A percentile compares a stretch with the other conserved stretches of the same genome.
Evolutionary conservation across 2,888 invertebrate species (phyloP).

Genomic region (Mythimna impura): DNA sequence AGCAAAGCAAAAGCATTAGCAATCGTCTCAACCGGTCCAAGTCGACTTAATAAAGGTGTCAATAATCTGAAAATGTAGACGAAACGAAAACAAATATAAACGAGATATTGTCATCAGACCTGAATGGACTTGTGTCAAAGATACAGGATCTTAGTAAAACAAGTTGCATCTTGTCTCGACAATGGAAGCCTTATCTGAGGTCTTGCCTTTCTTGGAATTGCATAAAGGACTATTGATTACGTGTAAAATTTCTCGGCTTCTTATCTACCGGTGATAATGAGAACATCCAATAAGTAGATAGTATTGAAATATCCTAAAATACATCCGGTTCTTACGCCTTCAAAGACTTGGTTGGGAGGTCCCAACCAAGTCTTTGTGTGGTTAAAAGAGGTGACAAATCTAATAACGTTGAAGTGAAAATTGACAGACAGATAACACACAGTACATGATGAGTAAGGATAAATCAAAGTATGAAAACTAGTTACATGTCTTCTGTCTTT

Average conservation of each 20-base stretch:
- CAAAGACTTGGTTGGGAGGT: slow-evolving; percentile 18
- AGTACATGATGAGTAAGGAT: background rate
- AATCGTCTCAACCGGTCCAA: slow-evolving; percentile 4
- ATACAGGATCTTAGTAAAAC: slow-evolving; percentile 49
- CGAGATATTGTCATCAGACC: slow-evolving; percentile 32
- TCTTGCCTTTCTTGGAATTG: slow-evolving; percentile 59
- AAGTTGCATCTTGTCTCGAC: slow-evolving; percentile 55
- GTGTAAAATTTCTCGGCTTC: slow-evolving; percentile 72
- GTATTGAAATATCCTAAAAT: slow-evolving; percentile 38
- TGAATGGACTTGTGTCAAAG: slow-evolving; percentile 40
- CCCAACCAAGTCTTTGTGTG: background rate
- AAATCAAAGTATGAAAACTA: background rate
- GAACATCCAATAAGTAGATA: slow-evolving; percentile 36
- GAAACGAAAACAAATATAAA: slow-evolving; percentile 34
- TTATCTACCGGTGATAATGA: slow-evolving; percentile 64
- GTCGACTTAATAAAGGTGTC: slow-evolving; percentile 15
- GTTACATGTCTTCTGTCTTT: background rate
- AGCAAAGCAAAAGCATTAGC: slow-evolving; percentile 16
- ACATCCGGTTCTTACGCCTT: slow-evolving; percentile 32
- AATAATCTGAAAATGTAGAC: slow-evolving; percentile 3
- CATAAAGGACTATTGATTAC: slow-evolving; percentile 58
- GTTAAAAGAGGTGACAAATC: background rate
- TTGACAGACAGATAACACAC: background rate
- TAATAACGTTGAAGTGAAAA: background rate
- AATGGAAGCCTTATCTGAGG: slow-evolving; percentile 58